Percentiles rank a stretch among this genome's conserved stretches.
Evolutionary conservation across 2,113 vertebrate species (phyloP).

Genomic region (Amphiprion ocellaris): DNA sequence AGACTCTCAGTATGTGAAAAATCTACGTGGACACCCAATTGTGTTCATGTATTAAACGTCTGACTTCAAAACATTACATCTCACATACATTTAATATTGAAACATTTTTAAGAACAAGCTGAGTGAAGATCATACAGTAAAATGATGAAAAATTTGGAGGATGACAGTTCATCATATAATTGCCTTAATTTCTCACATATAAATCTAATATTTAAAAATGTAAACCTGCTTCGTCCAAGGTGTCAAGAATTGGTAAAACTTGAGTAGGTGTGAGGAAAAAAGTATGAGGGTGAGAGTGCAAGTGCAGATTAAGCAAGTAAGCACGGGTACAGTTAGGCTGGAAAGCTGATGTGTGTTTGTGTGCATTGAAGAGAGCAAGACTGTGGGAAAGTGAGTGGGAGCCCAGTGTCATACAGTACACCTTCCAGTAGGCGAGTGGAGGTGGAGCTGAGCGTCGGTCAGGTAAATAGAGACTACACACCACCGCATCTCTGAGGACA

Average conservation of each 20-base stretch:
- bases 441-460: constrained; percentile 66
- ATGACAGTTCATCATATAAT: not conserved
- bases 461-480: constrained; percentile 71
- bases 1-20: too few relatives aligned
- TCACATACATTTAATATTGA: too few relatives aligned
- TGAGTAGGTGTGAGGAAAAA: constrained; percentile 45
- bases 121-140: not conserved
- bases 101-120: not conserved
- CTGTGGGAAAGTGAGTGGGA: constrained; percentile 65
- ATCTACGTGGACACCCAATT: too few relatives aligned
- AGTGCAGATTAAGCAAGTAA: constrained; percentile 24
- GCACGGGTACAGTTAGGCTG: not conserved
- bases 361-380: constrained; percentile 15
- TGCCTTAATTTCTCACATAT: not conserved
- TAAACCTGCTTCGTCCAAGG: constrained; percentile 24
- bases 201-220: not conserved
- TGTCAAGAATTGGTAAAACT: constrained; percentile 35
- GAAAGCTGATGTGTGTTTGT: constrained; percentile 10
- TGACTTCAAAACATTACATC: not conserved
- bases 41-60: too few relatives aligned
- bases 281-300: not conserved
- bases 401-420: constrained; percentile 64
- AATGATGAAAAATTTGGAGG: not conserved
- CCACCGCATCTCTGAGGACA: constrained; percentile 64
- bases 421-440: constrained; percentile 68